Percentiles rank a stretch among this genome's conserved stretches.
Evolutionary conservation across 2,888 invertebrate genomes (phyloP).

Genomic region (Microctonus hyperodae): DNA sequence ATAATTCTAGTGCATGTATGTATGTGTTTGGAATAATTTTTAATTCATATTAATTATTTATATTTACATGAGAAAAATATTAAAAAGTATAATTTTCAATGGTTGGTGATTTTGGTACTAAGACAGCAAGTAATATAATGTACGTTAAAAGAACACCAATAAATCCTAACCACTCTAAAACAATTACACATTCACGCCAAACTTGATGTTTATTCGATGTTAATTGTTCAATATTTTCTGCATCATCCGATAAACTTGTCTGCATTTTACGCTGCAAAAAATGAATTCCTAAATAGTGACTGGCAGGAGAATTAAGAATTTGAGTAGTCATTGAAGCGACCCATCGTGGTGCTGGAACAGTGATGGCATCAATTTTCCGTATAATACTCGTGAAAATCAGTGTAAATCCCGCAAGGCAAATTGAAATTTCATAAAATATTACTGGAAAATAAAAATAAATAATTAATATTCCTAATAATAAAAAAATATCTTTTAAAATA

Average conservation of each 20-base stretch:
- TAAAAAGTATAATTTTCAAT: slow-evolving; percentile 16
- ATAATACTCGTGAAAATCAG: slow-evolving; percentile 53
- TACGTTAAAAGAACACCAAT: slow-evolving; percentile 46
- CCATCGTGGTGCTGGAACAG: slow-evolving; percentile 49
- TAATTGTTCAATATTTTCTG: slow-evolving; percentile 38
- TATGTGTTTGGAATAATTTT: not conserved
- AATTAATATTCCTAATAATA: slow-evolving; percentile 6
- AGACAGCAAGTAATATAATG: slow-evolving; percentile 45
- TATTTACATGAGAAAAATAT: not conserved
- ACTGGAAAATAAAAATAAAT: slow-evolving; percentile 42
- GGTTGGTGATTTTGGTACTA: slow-evolving; percentile 37
- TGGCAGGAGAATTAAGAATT: slow-evolving; percentile 46
- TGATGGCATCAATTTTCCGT: slow-evolving; percentile 51
- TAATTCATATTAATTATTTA: not conserved
- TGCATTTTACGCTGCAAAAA: slow-evolving; percentile 38
- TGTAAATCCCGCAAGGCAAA: slow-evolving; percentile 50
- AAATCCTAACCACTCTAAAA: slow-evolving; percentile 54
- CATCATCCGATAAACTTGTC: slow-evolving; percentile 35
- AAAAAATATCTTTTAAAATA: not conserved
- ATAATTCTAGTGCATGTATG: no score
- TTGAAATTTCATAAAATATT: slow-evolving; percentile 51
- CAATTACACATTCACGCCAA: slow-evolving; percentile 52
- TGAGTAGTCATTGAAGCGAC: slow-evolving; percentile 43
- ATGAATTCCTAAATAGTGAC: slow-evolving; percentile 46
- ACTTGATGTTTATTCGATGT: slow-evolving; percentile 37